Conservation (phyloP, 1,140 invertebrate species). For the Dendroctonus ponderosae region DNA sequence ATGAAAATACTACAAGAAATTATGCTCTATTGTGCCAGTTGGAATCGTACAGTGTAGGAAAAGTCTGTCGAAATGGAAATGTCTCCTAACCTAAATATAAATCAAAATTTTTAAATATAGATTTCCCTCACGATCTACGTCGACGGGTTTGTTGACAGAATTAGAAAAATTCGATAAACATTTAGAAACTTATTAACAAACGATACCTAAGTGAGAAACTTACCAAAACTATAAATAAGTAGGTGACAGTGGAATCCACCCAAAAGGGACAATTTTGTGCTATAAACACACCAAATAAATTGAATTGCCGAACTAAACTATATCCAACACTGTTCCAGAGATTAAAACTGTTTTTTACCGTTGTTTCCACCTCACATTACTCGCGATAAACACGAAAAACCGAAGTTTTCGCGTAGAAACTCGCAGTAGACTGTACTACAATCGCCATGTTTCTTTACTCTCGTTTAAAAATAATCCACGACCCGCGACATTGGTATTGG, state of each 20-base stretch:
- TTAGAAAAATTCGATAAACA: not conserved
- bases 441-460: constrained; percentile 42
- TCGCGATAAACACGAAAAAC: constrained; percentile 14
- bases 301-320: constrained; percentile 26
- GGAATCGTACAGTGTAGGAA: constrained; percentile 1
- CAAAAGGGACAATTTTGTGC: constrained; percentile 12
- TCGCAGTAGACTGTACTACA: constrained; percentile 20
- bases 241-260: constrained; percentile 28
- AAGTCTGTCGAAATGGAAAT: constrained; percentile 5
- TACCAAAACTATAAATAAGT: constrained; percentile 4
- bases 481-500: no score
- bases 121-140: constrained; percentile 18
- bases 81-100: constrained; percentile 36
- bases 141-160: constrained; percentile 20
- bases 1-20: not conserved
- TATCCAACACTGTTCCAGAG: constrained; percentile 27
- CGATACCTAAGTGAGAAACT: not conserved
- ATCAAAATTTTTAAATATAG: constrained; percentile 30
- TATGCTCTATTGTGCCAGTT: not conserved
- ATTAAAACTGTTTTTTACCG: constrained; percentile 21
- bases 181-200: not conserved
- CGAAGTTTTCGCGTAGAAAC: constrained; percentile 26
- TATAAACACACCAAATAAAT: constrained; percentile 29
- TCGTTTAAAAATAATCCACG: constrained; percentile 42
- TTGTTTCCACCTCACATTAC: constrained; percentile 30